Base-by-base conservation (phyloP, 2,797 vertebrate genomes). In the Rhabdophis nuchalis region DNA sequence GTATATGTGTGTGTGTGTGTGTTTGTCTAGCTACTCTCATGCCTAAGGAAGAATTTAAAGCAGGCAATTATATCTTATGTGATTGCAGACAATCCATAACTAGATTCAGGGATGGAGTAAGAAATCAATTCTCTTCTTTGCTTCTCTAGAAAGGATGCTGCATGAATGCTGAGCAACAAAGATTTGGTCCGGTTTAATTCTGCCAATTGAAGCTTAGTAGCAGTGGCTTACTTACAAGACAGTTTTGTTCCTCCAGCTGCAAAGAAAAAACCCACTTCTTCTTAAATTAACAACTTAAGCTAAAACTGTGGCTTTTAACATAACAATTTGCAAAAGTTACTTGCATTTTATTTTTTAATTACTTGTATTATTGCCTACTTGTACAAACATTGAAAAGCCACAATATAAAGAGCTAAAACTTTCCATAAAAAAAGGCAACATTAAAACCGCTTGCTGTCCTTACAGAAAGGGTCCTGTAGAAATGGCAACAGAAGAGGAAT, bases 21-120 rank as follows among this genome's bases (percentile, higher is more conserved):
- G 10, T 54, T 60, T 16, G 77, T 86, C 56, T 90, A 85, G 56
- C 56, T 60, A 60, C 14, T 90, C 27, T 52, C 82, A 86, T 86
- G 90, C 90, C 82, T 60, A 53, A 91, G 57, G 90, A 91, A 91
- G 89, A 85, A 90, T 86, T 82, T 86, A 90, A 90, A 58, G 56
- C 56, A 90, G 57, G 82, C 82, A 53, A 91, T 91, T 91, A 86
- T 90, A 90, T 86, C 77, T 60, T 90, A 61, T 85, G 57, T 61
- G 46, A 58, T 86, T 61, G 82, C 57, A 85, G 77, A 52, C 77
- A 91, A 91, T 91, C 57, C 57, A 91, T 61, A 91, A 86, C 82
- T 61, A 61, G 57, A 86, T 23, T 61, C 82, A 18, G 41, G 50
- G 25, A 61, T 53, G 18, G 82, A 91, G 41, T 61, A 11, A 86